Evolutionary conservation across 2,888 invertebrate genomes (phyloP), one percentile per base, ranked within the genome.

Genomic region (Agrenia bidenticulata): DNA sequence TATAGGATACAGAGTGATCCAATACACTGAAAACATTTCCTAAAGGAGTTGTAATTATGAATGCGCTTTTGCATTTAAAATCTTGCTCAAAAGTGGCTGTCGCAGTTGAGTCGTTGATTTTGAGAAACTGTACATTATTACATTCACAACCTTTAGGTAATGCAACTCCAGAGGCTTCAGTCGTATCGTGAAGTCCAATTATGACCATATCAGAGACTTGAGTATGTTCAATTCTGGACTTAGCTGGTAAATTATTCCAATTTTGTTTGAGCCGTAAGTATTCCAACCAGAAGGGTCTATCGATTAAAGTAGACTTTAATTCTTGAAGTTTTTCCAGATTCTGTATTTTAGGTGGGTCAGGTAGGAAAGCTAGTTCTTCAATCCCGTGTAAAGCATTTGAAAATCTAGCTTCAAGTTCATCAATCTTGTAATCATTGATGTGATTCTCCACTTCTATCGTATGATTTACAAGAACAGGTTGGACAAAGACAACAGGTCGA

Each of bases 261-360:
- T 66, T 58, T 13, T 69, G 45, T 13, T 58, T 64, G 59, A 69
- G 32, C 0, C 50, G 21, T 9, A 70, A 56, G 24, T 72, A 72
- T 17, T 75, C 69, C 23, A 75, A 42, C 73, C 73, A 75, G 13
- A 64, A 57, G 15, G 74, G 63, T 15, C 61, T 19, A 15, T 50
- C 23, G 2, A 21, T 7, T 2, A 58, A 4, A 5, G 4, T 45
- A 2, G 17, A 11, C 11, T 58, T 23, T n/a, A 58, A 19, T 24
- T 58, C 17, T 11, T 23, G 5, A 24, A 58, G 21, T 58, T 58
- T 19, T 15, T 23, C 24, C 5, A 58, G 49, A 15, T 45, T 42
- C 5, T 37, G 19, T 7, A 19, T 37, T 1, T 5, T 5, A 37
- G 56, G 41, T n/a, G 27, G 13, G 23, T 15, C 9, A 5, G 9